Evolutionary conservation across 1,140 invertebrate genomes (phyloP).

Genomic region (Heliconius hewitsoni): DNA sequence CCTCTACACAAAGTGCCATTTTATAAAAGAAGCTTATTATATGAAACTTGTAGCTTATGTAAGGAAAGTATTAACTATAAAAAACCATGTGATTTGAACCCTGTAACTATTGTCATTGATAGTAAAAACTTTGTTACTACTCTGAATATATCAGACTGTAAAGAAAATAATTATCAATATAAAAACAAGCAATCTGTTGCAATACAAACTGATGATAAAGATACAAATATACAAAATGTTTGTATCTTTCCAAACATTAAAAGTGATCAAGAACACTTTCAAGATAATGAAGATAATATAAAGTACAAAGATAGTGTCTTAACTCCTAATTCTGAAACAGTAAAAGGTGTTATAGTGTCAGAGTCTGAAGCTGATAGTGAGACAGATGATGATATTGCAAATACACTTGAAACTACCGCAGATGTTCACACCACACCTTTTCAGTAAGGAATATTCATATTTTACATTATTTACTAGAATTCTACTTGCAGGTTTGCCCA

Average conservation of each 20-base stretch:
- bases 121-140: conserved; percentile 52
- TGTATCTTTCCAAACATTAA: background rate
- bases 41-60: conserved; percentile 50
- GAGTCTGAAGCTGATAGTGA: conserved; percentile 61
- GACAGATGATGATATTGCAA: conserved; percentile 34
- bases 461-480: background rate
- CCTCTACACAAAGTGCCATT: conserved; percentile 52
- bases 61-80: conserved; percentile 16
- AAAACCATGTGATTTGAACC: conserved; percentile 35
- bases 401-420: conserved; percentile 48
- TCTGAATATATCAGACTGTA: conserved; percentile 43
- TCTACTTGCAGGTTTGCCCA: too few relatives aligned
- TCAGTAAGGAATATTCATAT: conserved; percentile 25
- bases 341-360: conserved; percentile 50
- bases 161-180: conserved; percentile 23
- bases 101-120: conserved; percentile 53
- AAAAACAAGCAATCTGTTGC: conserved; percentile 45
- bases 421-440: conserved; percentile 56
- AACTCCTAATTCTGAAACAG: conserved; percentile 13
- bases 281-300: background rate
- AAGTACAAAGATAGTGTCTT: background rate
- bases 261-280: background rate
- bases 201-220: conserved; percentile 52
- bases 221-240: background rate
- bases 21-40: conserved; percentile 55